phyloP scores from a whole-genome alignment of 2,797 vertebrate species.

The Trematocara caparti region DNA sequence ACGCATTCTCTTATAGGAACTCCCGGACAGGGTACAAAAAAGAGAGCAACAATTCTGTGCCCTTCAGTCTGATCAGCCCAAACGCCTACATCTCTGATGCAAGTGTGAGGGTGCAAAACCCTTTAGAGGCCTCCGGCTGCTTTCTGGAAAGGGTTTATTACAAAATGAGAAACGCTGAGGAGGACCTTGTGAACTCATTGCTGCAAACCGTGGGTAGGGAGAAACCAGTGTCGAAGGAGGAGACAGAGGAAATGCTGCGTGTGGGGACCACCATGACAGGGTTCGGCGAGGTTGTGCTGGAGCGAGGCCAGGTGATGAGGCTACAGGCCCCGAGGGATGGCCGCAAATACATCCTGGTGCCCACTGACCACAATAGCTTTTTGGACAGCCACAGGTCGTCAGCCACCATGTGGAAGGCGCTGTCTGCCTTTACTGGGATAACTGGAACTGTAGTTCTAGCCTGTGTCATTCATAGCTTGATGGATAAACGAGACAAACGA shows the following conservation, averaged over 20 bases:
- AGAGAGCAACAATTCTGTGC: constrained; percentile 66
- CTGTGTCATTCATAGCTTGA: constrained; percentile 7
- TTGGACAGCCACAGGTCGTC: constrained; percentile 66
- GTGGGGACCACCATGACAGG: constrained; percentile 68
- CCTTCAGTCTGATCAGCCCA: constrained; percentile 70
- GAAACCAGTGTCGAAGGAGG: constrained; percentile 51
- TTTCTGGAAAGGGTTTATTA: constrained; percentile 67
- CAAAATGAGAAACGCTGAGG: constrained; percentile 34
- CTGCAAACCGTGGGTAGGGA: constrained; percentile 61
- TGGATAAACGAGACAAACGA: constrained; percentile 22
- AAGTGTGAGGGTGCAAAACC: constrained; percentile 64
- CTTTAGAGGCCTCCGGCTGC: constrained; percentile 59
- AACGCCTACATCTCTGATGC: constrained; percentile 46
- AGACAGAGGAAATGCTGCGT: constrained; percentile 70
- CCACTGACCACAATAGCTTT: constrained; percentile 65
- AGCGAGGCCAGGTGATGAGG: constrained; percentile 59
- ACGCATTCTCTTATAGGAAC: constrained; percentile 46
- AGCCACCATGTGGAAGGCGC: constrained; percentile 66
- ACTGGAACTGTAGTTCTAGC: constrained; percentile 58
- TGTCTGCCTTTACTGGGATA: constrained; percentile 55
- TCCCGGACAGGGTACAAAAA: constrained; percentile 45
- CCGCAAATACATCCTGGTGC: constrained; percentile 63
- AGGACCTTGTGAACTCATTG: constrained; percentile 44
- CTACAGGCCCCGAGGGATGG: constrained; percentile 68
- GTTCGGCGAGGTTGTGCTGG: constrained; percentile 78